Conservation (phyloP, 2,113 vertebrate species). For the Pyrgilauda ruficollis region DNA sequence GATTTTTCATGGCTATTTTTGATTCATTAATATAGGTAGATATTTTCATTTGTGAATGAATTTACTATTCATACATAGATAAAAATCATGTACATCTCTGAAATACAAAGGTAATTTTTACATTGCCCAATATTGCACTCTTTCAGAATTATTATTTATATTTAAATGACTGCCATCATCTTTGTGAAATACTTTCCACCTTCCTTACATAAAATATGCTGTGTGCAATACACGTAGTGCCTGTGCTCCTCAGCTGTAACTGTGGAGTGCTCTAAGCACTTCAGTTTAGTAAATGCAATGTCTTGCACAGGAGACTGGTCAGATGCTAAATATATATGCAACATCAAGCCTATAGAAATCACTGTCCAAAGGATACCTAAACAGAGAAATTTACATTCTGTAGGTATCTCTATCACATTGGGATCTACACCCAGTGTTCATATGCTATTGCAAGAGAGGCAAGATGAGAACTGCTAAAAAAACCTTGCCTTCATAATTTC, state of each 20-base stretch:
- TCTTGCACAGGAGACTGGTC: not conserved
- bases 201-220: not conserved
- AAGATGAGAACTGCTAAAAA: not conserved
- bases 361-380: not conserved
- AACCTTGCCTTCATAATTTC: not conserved
- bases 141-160: not conserved
- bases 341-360: not conserved
- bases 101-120: not conserved
- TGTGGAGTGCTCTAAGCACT: not conserved
- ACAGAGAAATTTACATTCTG: not conserved
- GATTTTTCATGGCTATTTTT: not conserved
- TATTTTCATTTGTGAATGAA: not conserved
- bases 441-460: not conserved
- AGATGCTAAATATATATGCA: not conserved
- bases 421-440: not conserved
- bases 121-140: not conserved
- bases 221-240: not conserved
- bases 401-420: not conserved
- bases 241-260: not conserved
- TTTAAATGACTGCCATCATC: not conserved
- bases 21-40: not conserved
- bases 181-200: not conserved
- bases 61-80: not conserved
- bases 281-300: not conserved
- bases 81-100: not conserved